Conservation (phyloP, 1,140 invertebrate genomes). For the Euura lappo region DNA sequence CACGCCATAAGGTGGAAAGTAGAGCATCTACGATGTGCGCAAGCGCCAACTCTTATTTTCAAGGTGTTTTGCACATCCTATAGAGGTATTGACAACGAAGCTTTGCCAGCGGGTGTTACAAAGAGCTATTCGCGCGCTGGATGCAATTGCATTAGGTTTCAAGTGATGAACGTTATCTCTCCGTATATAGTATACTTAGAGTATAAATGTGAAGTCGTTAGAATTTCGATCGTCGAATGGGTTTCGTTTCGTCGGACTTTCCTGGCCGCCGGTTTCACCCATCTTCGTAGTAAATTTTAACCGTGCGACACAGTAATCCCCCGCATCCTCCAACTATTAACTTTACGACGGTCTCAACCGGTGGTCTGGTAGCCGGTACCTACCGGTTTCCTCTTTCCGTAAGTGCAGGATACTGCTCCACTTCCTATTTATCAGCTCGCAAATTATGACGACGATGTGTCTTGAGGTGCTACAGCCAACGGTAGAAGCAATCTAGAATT, state of each 20-base stretch:
- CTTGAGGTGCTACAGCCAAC: background rate
- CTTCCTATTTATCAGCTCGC: background rate
- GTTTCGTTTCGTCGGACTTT: background rate
- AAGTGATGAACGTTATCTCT: no score
- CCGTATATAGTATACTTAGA: no score
- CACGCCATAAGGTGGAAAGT: no score
- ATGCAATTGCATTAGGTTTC: background rate
- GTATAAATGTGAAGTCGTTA: background rate
- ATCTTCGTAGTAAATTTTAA: constrained; percentile 1
- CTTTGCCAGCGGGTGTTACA: no score
- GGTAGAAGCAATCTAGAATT: background rate
- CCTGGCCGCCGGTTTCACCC: background rate
- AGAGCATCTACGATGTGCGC: no score
- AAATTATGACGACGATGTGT: background rate
- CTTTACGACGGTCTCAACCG: constrained; percentile 6
- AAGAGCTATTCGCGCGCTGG: background rate
- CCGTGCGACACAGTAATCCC: background rate
- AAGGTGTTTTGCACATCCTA: no score
- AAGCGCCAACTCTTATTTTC: no score
- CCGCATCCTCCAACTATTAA: background rate
- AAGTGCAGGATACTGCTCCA: background rate
- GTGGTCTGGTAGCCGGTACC: background rate
- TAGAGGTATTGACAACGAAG: no score
- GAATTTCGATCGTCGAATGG: background rate
- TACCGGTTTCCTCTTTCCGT: background rate